Evolutionary conservation across 1,140 invertebrate species (phyloP), one percentile per base, ranked within the genome.

Genomic region (Megathymus violae): DNA sequence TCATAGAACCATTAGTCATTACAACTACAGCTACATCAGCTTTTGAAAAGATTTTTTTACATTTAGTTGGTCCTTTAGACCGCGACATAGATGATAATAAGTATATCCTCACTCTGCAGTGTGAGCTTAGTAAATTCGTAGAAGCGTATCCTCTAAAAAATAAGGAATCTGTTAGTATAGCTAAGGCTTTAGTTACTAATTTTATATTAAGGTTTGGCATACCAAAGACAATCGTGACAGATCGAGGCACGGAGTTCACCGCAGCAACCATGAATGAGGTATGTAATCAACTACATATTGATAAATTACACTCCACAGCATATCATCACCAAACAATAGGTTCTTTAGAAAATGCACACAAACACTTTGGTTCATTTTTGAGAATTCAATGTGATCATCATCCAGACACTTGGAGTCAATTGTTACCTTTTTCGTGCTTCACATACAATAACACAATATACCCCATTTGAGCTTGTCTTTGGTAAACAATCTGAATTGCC

Each of bases 151-250:
- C 47, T n/a, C 22, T 50, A 6, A 34, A 16, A 17, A 36, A 36
- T 50, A 50, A 50, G 22, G 27, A 34, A 16, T 13, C 47, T 13
- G n/a, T 31, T n/a, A 17, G 7, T 16, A 31, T 50, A n/a, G 47
- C 47, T 15, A 36, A 34, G 11, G 47, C 31, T 36, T 50, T 50
- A 3, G 47, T 36, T 4, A 13, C 34, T 10, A 50, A 50, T n/a
- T 50, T 50, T 10, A 50, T 50, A 36, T 34, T 50, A 36, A 15
- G 47, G 4, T 50, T n/a, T 17, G 27, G 47, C 9, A 50, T 50
- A n/a, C 47, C 47, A 0, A 13, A 14, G 4, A 15, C 31, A 50
- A 50, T 50, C 7, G 14, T 25, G 4, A 36, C 47, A 9, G 47
- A 50, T 19, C 14, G 46, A 31, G 46, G 46, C 9, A 31, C 46